Conservation (phyloP, 2,113 vertebrate species). For the Chroicocephalus ridibundus region DNA sequence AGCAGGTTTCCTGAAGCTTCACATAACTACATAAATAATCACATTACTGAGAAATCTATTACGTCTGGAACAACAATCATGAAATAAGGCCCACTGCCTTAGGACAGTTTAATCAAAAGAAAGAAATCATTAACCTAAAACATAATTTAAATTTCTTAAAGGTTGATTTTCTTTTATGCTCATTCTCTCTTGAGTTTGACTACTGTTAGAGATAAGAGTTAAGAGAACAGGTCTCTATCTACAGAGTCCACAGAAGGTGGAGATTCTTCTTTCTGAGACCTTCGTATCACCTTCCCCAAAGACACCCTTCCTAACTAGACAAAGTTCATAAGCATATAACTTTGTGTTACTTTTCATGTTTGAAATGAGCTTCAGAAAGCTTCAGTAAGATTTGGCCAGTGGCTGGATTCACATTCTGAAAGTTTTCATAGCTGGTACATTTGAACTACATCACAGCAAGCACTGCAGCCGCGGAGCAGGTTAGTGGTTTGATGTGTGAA, state of each 20-base stretch:
- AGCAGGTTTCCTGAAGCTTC: neutral
- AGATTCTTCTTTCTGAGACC: neutral
- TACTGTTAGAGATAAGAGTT: neutral
- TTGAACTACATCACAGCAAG: neutral
- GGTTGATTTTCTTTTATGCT: neutral
- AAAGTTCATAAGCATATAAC: neutral
- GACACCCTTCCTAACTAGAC: neutral
- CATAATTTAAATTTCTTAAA: neutral
- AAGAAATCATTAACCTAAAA: neutral
- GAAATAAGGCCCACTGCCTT: neutral
- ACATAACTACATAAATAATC: neutral
- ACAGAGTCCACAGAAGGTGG: neutral
- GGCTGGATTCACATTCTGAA: neutral
- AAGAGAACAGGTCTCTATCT: neutral
- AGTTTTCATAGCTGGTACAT: neutral
- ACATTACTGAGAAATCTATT: neutral
- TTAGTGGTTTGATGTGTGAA: neutral
- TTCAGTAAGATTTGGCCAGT: neutral
- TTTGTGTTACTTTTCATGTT: neutral
- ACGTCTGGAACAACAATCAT: neutral
- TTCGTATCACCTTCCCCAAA: neutral
- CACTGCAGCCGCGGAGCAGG: neutral
- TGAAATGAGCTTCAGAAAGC: constrained; percentile 7
- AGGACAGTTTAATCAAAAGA: neutral
- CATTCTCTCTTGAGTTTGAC: neutral